These are phyloP conservation scores for Hetaerina titia DNA, from an alignment of 2,888 invertebrate genomes.

Conservation along the genomic window DNA sequence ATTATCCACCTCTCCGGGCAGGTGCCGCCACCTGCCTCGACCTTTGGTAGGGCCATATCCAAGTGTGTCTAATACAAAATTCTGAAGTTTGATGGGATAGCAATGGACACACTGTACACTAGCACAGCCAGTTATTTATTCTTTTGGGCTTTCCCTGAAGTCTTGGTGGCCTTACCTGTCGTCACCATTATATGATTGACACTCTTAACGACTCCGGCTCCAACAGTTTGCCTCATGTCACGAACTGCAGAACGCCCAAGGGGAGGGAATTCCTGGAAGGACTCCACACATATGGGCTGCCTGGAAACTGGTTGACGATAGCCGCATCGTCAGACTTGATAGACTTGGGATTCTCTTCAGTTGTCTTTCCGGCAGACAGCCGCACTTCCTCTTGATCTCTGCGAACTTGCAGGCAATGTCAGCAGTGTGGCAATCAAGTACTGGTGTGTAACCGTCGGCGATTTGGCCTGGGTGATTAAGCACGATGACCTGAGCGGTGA, in stretches of 20 bases:
- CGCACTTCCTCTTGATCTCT: conserved; percentile 98
- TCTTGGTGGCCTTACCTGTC: conserved; percentile 98
- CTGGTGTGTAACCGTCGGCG: conserved; percentile 98
- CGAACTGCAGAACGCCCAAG: conserved; percentile 99
- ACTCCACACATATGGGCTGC: conserved; percentile 98
- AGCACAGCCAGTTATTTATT: conserved; percentile 93
- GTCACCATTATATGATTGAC: conserved; percentile 94
- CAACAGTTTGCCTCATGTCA: conserved; percentile 99
- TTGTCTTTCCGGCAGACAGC: conserved; percentile 98
- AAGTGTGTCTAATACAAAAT: conserved; percentile 70
- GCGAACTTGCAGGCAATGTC: conserved; percentile 99
- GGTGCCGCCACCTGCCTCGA: conserved; percentile 59
- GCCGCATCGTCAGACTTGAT: conserved; percentile 99
- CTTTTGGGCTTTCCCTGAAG: conserved; percentile 98
- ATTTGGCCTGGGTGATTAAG: conserved; percentile 99
- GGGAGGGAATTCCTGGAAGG: conserved; percentile 99
- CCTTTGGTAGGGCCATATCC: conserved; percentile 59
- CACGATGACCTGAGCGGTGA: conserved; percentile 98
- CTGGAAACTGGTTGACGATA: conserved; percentile 94
- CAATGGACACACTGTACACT: conserved; percentile 73
- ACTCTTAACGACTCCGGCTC: conserved; percentile 96
- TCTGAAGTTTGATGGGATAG: conserved; percentile 74
- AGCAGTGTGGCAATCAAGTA: conserved; percentile 99
- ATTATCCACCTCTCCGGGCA: conserved; percentile 62
- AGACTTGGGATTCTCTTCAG: conserved; percentile 94